A percentile compares a stretch with the other conserved stretches of the same genome.
phyloP scores from a whole-genome alignment of 2,888 invertebrate species.

The Pristionchus entomophagus region DNA sequence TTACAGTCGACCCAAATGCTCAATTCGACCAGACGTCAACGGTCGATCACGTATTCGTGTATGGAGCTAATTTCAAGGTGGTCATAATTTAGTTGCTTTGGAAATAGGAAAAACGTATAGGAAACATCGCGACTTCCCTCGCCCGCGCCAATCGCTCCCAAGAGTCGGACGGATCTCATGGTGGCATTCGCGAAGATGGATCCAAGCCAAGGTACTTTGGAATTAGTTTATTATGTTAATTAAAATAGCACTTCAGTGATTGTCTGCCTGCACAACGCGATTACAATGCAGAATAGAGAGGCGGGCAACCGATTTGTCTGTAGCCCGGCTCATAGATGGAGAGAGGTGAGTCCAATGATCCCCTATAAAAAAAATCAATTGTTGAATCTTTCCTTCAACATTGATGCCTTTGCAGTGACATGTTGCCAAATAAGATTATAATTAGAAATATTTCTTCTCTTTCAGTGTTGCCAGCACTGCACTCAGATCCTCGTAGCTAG shows the following conservation, averaged over 20 bases:
- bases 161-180: constrained; percentile 66
- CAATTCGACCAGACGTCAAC: constrained; percentile 68
- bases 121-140: constrained; percentile 57
- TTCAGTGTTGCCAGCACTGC: constrained; percentile 64
- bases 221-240: background rate
- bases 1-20: constrained; percentile 58
- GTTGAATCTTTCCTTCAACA: too few species aligned
- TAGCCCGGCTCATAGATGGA: constrained; percentile 81
- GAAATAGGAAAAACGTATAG: background rate
- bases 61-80: constrained; percentile 57
- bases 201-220: constrained; percentile 64
- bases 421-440: too few species aligned
- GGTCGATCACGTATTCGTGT: constrained; percentile 68
- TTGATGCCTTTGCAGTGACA: too few species aligned
- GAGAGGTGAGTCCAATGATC: constrained; percentile 78
- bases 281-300: constrained; percentile 82
- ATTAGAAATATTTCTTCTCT: too few species aligned
- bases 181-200: constrained; percentile 70
- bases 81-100: background rate
- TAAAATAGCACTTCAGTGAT: constrained; percentile 77
- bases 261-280: constrained; percentile 81
- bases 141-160: constrained; percentile 60
- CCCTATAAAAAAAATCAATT: too few species aligned
- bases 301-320: constrained; percentile 81
- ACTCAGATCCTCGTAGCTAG: constrained; percentile 78